Evolutionary conservation across 2,113 vertebrate genomes (phyloP).

Genomic region (Hepsetus odoe): DNA sequence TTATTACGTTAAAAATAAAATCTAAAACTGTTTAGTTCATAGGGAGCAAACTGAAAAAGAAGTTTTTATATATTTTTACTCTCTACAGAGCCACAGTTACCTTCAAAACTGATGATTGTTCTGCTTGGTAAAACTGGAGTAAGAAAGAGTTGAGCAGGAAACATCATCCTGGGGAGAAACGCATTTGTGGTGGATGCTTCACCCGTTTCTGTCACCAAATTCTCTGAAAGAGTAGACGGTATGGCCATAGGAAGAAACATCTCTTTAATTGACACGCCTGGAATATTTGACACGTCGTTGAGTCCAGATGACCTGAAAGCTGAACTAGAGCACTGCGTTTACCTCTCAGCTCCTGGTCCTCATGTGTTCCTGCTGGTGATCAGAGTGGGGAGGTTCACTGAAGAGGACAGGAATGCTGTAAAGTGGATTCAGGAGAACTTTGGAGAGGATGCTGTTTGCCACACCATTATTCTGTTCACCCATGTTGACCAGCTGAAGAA

Average conservation of each 20-base stretch:
- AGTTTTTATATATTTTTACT: too few relatives aligned
- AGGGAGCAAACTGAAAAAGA: too few relatives aligned
- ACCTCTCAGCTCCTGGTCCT: conserved; percentile 67
- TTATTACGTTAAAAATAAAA: too few relatives aligned
- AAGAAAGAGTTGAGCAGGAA: conserved; percentile 49
- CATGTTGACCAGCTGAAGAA: not conserved
- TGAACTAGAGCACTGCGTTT: conserved; percentile 70
- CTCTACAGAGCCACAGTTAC: too few relatives aligned
- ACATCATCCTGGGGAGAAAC: not conserved
- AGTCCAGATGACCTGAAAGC: conserved; percentile 52
- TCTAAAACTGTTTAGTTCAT: too few relatives aligned
- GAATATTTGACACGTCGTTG: conserved; percentile 68
- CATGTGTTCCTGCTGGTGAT: conserved; percentile 74
- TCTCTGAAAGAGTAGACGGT: too few relatives aligned
- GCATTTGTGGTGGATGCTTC: not conserved
- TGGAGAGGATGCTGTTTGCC: conserved; percentile 62
- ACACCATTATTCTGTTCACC: conserved; percentile 15
- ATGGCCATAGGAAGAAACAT: conserved; percentile 35
- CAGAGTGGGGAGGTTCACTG: conserved; percentile 67
- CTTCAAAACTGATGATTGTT: conserved; percentile 31
- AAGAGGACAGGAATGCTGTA: conserved; percentile 68
- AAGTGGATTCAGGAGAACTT: conserved; percentile 77
- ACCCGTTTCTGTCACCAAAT: not conserved
- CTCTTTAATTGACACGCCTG: conserved; percentile 63
- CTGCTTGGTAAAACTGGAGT: conserved; percentile 23